Conservation (phyloP, 2,888 invertebrate species). For the Prenolepis imparis region DNA sequence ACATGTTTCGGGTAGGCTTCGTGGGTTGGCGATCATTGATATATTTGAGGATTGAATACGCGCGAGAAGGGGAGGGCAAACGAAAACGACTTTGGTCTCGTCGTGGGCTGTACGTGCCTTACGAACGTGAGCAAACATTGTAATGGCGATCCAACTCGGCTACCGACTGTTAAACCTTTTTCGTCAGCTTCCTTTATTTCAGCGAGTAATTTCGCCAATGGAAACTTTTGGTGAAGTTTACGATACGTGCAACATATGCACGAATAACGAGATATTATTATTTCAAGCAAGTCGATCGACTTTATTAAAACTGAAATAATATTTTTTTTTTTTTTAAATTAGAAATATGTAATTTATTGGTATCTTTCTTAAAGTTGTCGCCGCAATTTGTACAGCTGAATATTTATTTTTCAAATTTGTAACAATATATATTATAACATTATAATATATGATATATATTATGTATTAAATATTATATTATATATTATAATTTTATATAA, state of each 20-base stretch:
- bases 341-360: not conserved
- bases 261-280: not conserved
- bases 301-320: not conserved
- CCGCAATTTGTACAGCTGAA: not conserved
- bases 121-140: constrained; percentile 76
- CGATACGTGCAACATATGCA: not conserved
- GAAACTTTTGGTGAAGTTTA: not conserved
- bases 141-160: constrained; percentile 74
- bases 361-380: not conserved
- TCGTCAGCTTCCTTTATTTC: constrained; percentile 53
- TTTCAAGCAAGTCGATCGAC: not conserved
- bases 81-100: constrained; percentile 54
- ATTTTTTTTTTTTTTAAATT: not conserved
- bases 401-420: not conserved
- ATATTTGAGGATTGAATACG: constrained; percentile 74
- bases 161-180: constrained; percentile 70
- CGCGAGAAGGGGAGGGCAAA: constrained; percentile 47
- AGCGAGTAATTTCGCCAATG: constrained; percentile 51
- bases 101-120: constrained; percentile 52
- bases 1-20: constrained; percentile 69
- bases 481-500: not conserved
- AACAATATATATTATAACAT: no score
- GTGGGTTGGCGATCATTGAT: constrained; percentile 75
- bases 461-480: not conserved
- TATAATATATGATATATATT: not conserved